phyloP scores from a whole-genome alignment of 1,140 invertebrate genomes.

The Zaprionus ghesquierei region DNA sequence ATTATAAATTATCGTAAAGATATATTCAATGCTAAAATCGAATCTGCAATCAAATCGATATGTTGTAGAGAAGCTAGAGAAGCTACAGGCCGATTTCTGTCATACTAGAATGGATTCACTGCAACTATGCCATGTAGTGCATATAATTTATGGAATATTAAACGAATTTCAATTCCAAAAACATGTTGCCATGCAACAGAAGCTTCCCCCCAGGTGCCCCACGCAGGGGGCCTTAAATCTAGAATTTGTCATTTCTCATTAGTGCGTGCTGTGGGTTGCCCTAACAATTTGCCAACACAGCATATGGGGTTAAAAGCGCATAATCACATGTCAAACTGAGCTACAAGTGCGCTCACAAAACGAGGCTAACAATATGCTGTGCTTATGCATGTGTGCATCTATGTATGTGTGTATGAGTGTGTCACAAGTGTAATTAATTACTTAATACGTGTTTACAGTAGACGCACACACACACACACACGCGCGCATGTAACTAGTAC shows the following conservation, averaged over 20 bases:
- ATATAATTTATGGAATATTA: neutral
- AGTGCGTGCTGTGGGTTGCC: neutral
- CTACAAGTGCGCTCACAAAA: slow-evolving; percentile 36
- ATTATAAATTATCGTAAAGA: neutral
- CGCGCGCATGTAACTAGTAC: too few relatives aligned
- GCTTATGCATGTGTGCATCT: neutral
- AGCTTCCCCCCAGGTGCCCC: neutral
- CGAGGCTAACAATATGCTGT: slow-evolving; percentile 25
- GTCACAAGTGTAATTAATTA: slow-evolving; percentile 74
- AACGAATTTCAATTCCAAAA: neutral
- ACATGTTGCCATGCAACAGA: too few relatives aligned
- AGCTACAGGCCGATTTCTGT: neutral
- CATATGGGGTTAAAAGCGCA: slow-evolving; percentile 40
- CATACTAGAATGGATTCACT: neutral
- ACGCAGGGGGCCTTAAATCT: neutral
- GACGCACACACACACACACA: slow-evolving; percentile 19
- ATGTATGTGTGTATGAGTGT: slow-evolving; percentile 10
- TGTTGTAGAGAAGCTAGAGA: neutral
- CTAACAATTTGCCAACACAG: slow-evolving; percentile 56
- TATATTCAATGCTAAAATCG: neutral
- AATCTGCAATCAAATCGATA: neutral
- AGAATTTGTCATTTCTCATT: slow-evolving; percentile 25
- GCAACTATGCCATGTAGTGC: neutral
- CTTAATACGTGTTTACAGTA: slow-evolving; percentile 67
- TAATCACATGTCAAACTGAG: slow-evolving; percentile 62